Evolutionary conservation across 2,113 vertebrate species (phyloP), one percentile per base, ranked within the genome.

Genomic region (Bufo bufo): DNA sequence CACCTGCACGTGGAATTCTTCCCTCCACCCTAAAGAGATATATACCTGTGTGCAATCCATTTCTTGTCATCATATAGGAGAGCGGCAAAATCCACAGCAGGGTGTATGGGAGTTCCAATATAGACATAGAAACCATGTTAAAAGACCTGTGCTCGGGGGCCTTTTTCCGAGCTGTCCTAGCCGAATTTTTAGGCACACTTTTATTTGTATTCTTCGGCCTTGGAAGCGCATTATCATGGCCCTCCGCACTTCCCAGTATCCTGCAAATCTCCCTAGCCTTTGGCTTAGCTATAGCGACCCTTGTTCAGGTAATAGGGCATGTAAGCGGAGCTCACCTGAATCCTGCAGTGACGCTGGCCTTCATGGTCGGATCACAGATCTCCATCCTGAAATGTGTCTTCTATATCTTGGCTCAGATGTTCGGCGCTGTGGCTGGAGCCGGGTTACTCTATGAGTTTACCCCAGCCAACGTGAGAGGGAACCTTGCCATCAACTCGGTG

Each of bases 311-410:
- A 19, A 79, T 91, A 82, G 90, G 89, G 17, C 90, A 90, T 20
- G 58, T 89, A 47, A 91, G 79, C 20, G 85, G 84, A 16, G 90
- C 88, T 20, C 90, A 91, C 58, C 71, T 91, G 81, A 90, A 90
- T 71, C 89, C 90, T 63, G 89, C 90, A 16, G 89, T 90, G 49
- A 88, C 89, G 10, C 6, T 85, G 47, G 87, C 85, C 1, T 90
- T 85, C 56, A 52, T 91, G 71, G 72, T 87, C 58, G 79, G 84
- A 63, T 89, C 87, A 20, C 78, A 85, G 23, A 87, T 86, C 69
- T 90, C 84, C 43, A 11, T 88, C 6, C 71, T 85, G 69, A 89
- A 80, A 89, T 85, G 85, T 10, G 17, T 84, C 1, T 75, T 80
- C 66, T 90, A 91, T 72, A 75, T 90, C 3, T 45, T 85, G 23